Base-by-base conservation (phyloP, 2,113 vertebrate species). In the Corydoras sp. region DNA sequence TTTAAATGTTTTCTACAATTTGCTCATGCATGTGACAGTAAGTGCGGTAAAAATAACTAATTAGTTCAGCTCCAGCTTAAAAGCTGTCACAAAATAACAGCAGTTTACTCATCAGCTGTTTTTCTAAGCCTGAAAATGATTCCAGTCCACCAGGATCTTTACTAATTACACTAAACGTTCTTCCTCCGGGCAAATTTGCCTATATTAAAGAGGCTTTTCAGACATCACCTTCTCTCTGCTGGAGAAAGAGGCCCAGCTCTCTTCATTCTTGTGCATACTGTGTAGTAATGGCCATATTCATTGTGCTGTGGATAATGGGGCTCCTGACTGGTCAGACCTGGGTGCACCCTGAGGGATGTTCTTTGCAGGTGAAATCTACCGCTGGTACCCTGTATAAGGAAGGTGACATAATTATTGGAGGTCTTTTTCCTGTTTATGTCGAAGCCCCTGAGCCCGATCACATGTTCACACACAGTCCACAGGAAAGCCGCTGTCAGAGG, bases 371-470 rank as follows among this genome's bases (percentile, higher is more conserved):
- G 35, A 79, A 72, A 13, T 76, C 79, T 50, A 64, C 77, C 58
- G 79, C 82, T 58, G 80, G 73, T 55, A 79, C 64, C 71, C 59
- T 86, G 71, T 83, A 83, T 68, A 81, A 72, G 69, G 74, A 78
- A 11, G 80, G 80, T 58, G 77, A 85, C 62, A 73, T 83, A 68
- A 75, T 79, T 58, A 81, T 85, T 6, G 81, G 81, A 53, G 80
- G 79, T 15, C 76, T 87, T n/a, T 85, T 86, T 76, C 80, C 82
- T 67, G 35, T 83, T 73, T 76, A 85, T 69, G 14, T 75, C 9
- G 65, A 58, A 62, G 81, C 79, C 43, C 79, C 79, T 14, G 30
- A 77, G 11, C 70, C 77, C 49, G 73, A 84, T 49, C 10, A 73
- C 24, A 67, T 72, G 24, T 87, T 83, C 58, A 59, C 6, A 56